Base-by-base conservation (phyloP, 2,797 vertebrate species). In the Cynopterus sphinx region DNA sequence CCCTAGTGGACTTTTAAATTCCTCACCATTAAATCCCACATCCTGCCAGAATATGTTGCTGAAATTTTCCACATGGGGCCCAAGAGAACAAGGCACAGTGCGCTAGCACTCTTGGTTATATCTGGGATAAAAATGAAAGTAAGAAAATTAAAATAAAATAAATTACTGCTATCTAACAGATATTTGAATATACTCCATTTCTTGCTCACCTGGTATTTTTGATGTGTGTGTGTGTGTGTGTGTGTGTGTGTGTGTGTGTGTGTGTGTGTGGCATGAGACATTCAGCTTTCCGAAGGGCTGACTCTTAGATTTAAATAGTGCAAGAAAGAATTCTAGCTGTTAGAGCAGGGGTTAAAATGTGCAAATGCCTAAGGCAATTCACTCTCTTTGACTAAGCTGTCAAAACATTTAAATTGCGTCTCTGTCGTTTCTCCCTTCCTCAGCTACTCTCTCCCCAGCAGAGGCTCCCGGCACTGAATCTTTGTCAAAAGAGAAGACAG, bases 331-430 rank as follows among this genome's bases (percentile, higher is more conserved):
- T 43, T 16, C 16, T 73, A 84, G 41, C 67, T 51, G 68, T 94
- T 65, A 63, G n/a, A 41, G 51, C 73, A 94, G 74, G 92, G 84
- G 95, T 97, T 97, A 97, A 97, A 93, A 95, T 53, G 65, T 55
- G 55, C 59, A 89, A 84, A 85, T 22, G 84, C 92, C 95, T 81
- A 39, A 12, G 0, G 91, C 95, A 63, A 67, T 91, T 96, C 81
- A 43, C 59, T 77, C 33, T 86, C 89, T 88, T 89, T 78, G 61
- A 93, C 83, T 55, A 85, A 87, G 46, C 91, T 96, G 97, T 97
- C 98, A 97, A 96, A 97, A 96, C 94, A 96, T 63, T 96, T 90
- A 89, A 94, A 96, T 55, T 84, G 46, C 68, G 86, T 90, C 81
- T 91, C 71, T 53, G 87, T 82, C 22, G 1, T 33, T 94, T 41